phyloP scores from a whole-genome alignment of 2,113 vertebrate species.

The Spilogale gracilis region DNA sequence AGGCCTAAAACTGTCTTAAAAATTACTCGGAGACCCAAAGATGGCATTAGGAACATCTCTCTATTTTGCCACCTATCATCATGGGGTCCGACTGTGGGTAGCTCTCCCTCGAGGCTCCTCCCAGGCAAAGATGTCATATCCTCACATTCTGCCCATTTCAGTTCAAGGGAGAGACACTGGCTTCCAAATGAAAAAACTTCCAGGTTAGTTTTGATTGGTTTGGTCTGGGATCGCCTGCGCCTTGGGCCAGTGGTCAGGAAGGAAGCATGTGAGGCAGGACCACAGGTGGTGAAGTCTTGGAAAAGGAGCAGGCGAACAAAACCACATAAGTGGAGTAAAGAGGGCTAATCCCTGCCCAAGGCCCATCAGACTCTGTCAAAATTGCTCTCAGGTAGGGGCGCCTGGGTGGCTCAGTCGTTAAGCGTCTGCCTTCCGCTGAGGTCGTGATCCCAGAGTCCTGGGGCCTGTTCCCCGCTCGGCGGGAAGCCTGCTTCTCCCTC shows the following conservation, averaged over 20 bases:
- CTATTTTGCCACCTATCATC: not conserved
- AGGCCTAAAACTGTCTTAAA: not conserved
- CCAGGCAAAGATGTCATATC: not conserved
- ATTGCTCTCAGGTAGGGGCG: not conserved
- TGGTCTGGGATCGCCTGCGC: not conserved
- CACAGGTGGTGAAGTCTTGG: fast-evolving
- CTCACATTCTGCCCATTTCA: not conserved
- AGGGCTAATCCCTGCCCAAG: too few species aligned
- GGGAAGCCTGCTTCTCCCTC: too few species aligned
- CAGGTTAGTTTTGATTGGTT: not conserved
- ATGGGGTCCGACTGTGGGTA: not conserved
- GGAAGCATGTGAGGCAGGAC: fast-evolving
- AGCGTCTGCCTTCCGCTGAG: too few species aligned
- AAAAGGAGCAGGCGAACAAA: not conserved
- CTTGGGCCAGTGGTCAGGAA: fast-evolving
- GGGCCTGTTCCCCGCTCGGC: too few species aligned
- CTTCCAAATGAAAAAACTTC: not conserved
- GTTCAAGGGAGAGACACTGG: not conserved
- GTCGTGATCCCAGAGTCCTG: too few species aligned
- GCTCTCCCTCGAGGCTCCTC: not conserved
- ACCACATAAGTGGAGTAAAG: too few species aligned
- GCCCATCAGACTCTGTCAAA: too few species aligned
- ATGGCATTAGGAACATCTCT: not conserved
- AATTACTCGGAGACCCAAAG: not conserved
- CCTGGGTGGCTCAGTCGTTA: too few species aligned